Evolutionary conservation across 2,888 invertebrate genomes (phyloP).

Genomic region (Quadroppia sp.): DNA sequence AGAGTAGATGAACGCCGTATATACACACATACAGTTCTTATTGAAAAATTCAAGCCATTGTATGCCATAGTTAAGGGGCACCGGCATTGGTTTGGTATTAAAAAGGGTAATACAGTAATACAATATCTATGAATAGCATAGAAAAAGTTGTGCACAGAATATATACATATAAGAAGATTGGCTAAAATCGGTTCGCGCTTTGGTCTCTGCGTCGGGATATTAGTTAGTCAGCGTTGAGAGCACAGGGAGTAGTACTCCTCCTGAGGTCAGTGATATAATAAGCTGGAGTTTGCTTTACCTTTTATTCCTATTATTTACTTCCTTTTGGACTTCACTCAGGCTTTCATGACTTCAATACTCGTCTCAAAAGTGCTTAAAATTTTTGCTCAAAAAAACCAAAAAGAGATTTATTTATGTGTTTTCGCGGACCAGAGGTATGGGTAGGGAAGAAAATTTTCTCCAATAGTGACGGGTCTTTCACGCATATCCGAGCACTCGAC

Average conservation of each 20-base stretch:
- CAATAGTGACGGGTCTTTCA: constrained; percentile 13
- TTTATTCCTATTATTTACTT: constrained; percentile 16
- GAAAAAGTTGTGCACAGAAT: not conserved
- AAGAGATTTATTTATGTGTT: not conserved
- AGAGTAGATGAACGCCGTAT: not conserved
- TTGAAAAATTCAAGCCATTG: not conserved
- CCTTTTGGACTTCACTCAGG: constrained; percentile 12
- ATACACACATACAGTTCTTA: not conserved
- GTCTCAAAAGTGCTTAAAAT: not conserved
- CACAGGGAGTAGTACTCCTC: not conserved
- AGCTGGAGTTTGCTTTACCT: constrained; percentile 10
- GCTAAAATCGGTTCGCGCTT: not conserved
- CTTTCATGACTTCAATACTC: not conserved
- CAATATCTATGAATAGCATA: not conserved
- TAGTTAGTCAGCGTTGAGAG: not conserved
- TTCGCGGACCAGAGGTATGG: too few species aligned
- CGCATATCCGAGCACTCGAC: constrained; percentile 12
- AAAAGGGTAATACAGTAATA: not conserved
- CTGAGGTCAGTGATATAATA: constrained; percentile 4
- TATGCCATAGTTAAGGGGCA: not conserved
- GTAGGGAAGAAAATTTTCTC: not conserved
- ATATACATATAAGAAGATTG: not conserved
- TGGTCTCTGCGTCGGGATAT: too few species aligned
- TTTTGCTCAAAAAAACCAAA: not conserved
- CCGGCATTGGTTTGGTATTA: too few species aligned